Evolutionary conservation across 2,797 vertebrate genomes (phyloP), one percentile per base, ranked within the genome.

Genomic region (Aplochiton taeniatus): DNA sequence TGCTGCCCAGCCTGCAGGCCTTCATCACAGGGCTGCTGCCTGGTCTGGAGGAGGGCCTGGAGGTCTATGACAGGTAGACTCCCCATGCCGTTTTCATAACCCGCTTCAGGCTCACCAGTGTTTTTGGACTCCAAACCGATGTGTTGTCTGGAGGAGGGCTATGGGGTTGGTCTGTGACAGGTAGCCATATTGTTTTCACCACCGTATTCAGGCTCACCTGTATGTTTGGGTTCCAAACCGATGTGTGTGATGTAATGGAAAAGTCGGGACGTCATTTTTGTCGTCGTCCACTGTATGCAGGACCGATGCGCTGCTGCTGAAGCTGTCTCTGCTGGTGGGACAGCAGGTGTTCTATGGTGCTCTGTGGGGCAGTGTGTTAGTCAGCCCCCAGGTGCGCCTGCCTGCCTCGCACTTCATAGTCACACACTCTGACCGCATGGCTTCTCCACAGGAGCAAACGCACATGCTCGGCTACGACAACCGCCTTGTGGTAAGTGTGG

Each of bases 1-100:
- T 99, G 46, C 92, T 97, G 70, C 98, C 98, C 70, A 97, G 98
- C 78, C 94, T 99, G 43, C 97, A 99, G 88, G 97, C 96, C 43
- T 98, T 99, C 80, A 77, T 97, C 11, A 94, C 94, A 14, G 97
- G 97, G 61, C 89, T 99, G 8, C 87, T 99, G 50, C 98, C 98
- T 1, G 98, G 98, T 48, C 85, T 99, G 58, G 98, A 99, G 78
- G 97, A 99, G 83, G 98, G 98, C 41, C 93, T 96, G 0, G 97
- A 97, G 77, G 95, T 99, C 77, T 96, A 96, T 4, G 97, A 99
- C 87, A 95, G 97, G 98, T 99, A 84, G 20, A 17, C 14, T 14
- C 13, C 31, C 2, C 31, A 31, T 31, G 6, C 31, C 31, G 31
- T 31, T 31, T 31, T 31, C 31, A 31, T 31, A 31, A 31, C 31